phyloP scores from a whole-genome alignment of 2,888 invertebrate species.

The Ethmia dodecea region DNA sequence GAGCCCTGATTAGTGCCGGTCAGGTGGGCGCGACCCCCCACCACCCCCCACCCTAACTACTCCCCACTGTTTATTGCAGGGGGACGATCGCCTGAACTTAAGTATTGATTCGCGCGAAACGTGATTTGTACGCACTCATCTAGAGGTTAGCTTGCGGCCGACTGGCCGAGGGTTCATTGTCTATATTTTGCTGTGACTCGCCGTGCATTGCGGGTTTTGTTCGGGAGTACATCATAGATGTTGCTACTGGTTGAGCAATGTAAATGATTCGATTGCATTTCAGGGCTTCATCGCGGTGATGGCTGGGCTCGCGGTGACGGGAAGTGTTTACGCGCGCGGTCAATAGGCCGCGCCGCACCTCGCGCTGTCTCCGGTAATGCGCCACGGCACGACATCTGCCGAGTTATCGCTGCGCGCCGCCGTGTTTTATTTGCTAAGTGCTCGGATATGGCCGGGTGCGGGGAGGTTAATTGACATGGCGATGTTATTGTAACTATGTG shows the following conservation, averaged over 20 bases:
- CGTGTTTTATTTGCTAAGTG: conserved; percentile 72
- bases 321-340: conserved; percentile 71
- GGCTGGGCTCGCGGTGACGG: conserved; percentile 20
- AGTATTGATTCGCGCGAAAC: conserved; percentile 78
- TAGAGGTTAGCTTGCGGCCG: conserved; percentile 63
- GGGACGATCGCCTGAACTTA: conserved; percentile 76
- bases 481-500: conserved; percentile 60
- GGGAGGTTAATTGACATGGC: conserved; percentile 55
- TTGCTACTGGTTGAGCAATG: no score
- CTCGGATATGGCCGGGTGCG: conserved; percentile 44
- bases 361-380: conserved; percentile 70
- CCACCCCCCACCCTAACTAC: conserved; percentile 48
- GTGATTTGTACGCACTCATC: conserved; percentile 78
- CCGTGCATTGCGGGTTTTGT: conserved; percentile 29
- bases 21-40: conserved; percentile 62
- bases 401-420: conserved; percentile 47
- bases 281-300: not conserved
- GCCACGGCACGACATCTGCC: conserved; percentile 65
- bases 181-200: conserved; percentile 22
- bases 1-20: conserved; percentile 76
- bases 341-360: conserved; percentile 51
- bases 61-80: conserved; percentile 70
- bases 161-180: conserved; percentile 37
- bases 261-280: no score
- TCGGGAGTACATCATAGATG: no score